These are phyloP conservation scores for Nyctereutes procyonoides DNA, from an alignment of 2,113 vertebrate genomes.

Conservation along the genomic window DNA sequence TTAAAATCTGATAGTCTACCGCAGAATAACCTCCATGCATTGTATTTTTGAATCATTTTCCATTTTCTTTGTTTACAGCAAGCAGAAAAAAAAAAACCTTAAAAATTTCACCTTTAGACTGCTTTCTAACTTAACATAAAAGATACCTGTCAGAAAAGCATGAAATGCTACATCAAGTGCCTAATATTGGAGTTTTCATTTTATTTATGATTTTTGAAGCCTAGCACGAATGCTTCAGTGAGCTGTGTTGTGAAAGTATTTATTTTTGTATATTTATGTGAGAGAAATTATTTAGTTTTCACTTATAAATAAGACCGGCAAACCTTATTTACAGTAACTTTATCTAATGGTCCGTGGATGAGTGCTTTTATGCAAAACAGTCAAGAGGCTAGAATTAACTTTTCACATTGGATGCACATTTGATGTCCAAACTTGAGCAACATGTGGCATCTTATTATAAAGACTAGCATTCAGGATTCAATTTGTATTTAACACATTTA, in stretches of 20 bases:
- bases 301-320: constrained; percentile 87
- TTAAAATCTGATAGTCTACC: constrained; percentile 80
- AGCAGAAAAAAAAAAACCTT: constrained; percentile 65
- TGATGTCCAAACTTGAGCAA: constrained; percentile 83
- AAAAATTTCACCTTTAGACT: constrained; percentile 83
- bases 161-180: constrained; percentile 84
- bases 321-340: constrained; percentile 88
- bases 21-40: constrained; percentile 75
- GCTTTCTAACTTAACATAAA: constrained; percentile 87
- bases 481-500: constrained; percentile 79
- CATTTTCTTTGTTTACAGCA: constrained; percentile 84
- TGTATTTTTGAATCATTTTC: constrained; percentile 84
- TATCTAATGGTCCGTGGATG: constrained; percentile 89
- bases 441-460: constrained; percentile 84
- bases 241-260: constrained; percentile 86
- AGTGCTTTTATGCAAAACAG: constrained; percentile 90
- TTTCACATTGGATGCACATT: constrained; percentile 89
- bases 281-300: constrained; percentile 87
- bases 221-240: constrained; percentile 83
- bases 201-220: constrained; percentile 85
- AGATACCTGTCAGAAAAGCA: constrained; percentile 85
- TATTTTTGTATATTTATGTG: constrained; percentile 83
- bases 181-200: constrained; percentile 85
- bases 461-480: constrained; percentile 77
- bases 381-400: constrained; percentile 88